A percentile compares a stretch with the other conserved stretches of the same genome.
Evolutionary conservation across 2,797 vertebrate genomes (phyloP).

Genomic region (Sarcoramphus papa): DNA sequence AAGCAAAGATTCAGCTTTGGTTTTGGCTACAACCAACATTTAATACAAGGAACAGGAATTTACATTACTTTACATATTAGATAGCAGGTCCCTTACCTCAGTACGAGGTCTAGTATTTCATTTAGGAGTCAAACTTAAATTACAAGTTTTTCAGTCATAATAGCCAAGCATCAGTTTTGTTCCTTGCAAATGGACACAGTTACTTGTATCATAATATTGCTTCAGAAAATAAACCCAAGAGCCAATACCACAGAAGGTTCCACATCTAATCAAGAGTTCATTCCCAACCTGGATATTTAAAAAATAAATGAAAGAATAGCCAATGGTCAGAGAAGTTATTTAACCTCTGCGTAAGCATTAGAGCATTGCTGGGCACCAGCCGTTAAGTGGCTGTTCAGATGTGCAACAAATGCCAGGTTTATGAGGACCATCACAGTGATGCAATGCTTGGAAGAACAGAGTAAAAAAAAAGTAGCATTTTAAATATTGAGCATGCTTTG

Average conservation of each 20-base stretch:
- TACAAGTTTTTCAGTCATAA: background rate
- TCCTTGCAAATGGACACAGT: constrained; percentile 1
- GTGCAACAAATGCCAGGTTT: constrained; percentile 2
- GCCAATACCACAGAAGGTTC: background rate
- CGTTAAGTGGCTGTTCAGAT: constrained; percentile 68
- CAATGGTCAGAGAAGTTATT: background rate
- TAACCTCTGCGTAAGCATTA: constrained; percentile 41
- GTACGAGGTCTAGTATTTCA: background rate
- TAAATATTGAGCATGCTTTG: background rate
- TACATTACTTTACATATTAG: constrained; percentile 50
- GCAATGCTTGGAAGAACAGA: constrained; percentile 47
- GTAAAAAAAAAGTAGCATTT: background rate
- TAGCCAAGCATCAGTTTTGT: constrained; percentile 24
- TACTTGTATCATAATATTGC: constrained; percentile 58
- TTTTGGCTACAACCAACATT: constrained; percentile 40
- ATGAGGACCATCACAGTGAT: constrained; percentile 69
- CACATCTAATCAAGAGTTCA: background rate
- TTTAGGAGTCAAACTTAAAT: background rate
- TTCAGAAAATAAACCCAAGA: constrained; percentile 53
- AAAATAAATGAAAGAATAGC: background rate
- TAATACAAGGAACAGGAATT: constrained; percentile 32
- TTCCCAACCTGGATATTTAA: background rate
- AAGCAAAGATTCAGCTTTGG: constrained; percentile 19
- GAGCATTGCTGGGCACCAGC: constrained; percentile 71
- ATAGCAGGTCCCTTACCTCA: background rate